These are phyloP conservation scores for Hetaerina titia DNA, from an alignment of 2,888 invertebrate species.

Conservation along the genomic window DNA sequence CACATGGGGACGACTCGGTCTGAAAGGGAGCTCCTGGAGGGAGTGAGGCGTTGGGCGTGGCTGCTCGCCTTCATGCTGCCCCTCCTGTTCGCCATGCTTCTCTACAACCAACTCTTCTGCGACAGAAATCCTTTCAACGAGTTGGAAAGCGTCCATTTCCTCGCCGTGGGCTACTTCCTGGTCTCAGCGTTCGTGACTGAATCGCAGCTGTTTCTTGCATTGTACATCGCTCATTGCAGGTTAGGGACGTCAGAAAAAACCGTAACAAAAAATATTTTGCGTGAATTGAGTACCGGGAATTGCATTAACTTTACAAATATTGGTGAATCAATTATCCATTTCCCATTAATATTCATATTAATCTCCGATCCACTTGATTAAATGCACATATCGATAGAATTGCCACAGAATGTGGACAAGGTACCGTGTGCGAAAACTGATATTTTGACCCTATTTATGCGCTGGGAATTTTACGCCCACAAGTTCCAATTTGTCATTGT, in stretches of 20 bases:
- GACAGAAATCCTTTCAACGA: not conserved
- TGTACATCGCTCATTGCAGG: not conserved
- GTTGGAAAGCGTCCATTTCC: constrained; percentile 3
- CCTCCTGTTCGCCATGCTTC: not conserved
- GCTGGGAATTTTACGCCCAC: too few species aligned
- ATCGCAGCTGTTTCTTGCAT: not conserved
- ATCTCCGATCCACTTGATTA: too few species aligned
- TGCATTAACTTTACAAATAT: too few species aligned
- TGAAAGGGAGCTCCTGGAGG: not conserved
- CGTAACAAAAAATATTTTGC: too few species aligned
- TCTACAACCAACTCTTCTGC: not conserved
- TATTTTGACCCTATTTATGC: too few species aligned
- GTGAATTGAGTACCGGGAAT: too few species aligned
- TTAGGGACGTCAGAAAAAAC: not conserved
- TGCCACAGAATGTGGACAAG: too few species aligned
- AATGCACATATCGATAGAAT: too few species aligned
- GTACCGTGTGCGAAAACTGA: too few species aligned
- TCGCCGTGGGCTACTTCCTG: not conserved
- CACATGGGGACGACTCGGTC: not conserved
- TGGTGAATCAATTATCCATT: too few species aligned
- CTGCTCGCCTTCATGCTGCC: not conserved
- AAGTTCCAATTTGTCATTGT: too few species aligned
- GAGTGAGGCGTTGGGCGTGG: not conserved
- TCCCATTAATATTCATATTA: too few species aligned
- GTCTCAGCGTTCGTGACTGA: not conserved